Base-by-base conservation (phyloP, 2,113 vertebrate genomes). In the Martes martes region DNA sequence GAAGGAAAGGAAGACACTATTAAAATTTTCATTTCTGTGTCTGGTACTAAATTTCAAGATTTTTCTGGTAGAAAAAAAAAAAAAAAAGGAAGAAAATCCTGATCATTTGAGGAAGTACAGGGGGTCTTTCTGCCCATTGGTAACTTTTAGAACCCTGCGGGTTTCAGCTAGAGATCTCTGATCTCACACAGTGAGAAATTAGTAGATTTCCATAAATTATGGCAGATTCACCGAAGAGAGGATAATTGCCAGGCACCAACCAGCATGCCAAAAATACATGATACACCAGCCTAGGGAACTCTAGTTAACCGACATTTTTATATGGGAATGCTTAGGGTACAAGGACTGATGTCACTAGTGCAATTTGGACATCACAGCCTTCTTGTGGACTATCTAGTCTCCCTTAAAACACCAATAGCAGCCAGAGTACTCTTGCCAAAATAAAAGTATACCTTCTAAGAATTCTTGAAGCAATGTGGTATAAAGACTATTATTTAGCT, bases 1-100 rank as follows among this genome's bases (percentile, higher is more conserved):
- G 50, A 80, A 94, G 23, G 31, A 81, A 95, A 94, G 19, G 13
- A 76, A 86, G 73, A 73, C 5, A 2, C 55, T 81, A 42, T 89
- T 92, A 69, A 39, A 94, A 36, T 57, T 89, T 61, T 95, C 55
- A 45, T 89, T 88, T 96, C 73, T 94, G 36, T 78, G 10, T 47
- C 59, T 85, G 26, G 4, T 11, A 55, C 11, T 89, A 39, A 59
- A 21, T 73, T 52, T 67, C 78, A 90, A 50, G 45, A 55, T 47
- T 36, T 89, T 81, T 45, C 21, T 63, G 26, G 7, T 94, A 11
- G 28, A 26, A 36, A 74, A 76, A 55, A 73, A 74, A 76, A 55
- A 73, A 47, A 59, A 55, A 18, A 18, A 8, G 5, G 28, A 55
- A 94, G 21, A 67, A 55, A 90, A 65, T 5, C 45, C 69, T 57